Conservation (phyloP, 2,113 vertebrate genomes). For the Bos indicus region DNA sequence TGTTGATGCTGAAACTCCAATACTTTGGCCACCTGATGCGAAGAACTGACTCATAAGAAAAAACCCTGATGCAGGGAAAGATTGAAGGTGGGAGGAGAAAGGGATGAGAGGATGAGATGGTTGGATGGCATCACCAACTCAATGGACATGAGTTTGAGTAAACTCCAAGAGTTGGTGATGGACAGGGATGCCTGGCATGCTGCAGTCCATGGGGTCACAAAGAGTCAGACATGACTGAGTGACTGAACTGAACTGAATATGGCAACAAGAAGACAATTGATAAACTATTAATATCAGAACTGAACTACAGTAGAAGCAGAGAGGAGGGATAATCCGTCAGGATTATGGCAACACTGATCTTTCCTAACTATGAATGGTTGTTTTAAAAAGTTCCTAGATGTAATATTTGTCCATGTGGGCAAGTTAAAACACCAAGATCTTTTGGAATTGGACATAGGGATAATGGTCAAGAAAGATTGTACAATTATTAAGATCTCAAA, state of each 20-base stretch:
- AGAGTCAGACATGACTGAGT: neutral
- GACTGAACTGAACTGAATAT: neutral
- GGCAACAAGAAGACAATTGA: neutral
- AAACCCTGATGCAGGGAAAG: neutral
- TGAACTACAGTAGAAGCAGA: neutral
- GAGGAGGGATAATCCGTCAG: neutral
- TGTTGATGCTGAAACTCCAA: neutral
- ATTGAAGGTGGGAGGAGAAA: neutral
- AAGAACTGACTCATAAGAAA: neutral
- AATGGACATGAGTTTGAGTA: neutral
- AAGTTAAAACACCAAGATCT: constrained; percentile 13
- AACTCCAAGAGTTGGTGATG: neutral
- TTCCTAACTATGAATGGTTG: neutral
- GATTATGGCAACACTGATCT: neutral
- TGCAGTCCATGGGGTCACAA: neutral
- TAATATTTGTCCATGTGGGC: neutral
- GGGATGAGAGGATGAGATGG: neutral
- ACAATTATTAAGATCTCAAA: neutral
- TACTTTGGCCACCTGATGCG: neutral
- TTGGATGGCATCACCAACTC: neutral
- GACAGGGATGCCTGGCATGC: neutral
- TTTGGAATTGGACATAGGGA: neutral
- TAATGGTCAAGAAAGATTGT: neutral
- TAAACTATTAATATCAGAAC: neutral
- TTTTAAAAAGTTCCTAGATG: neutral